These are phyloP conservation scores for Sebastes iracundus DNA, from an alignment of 2,797 vertebrate genomes.

Conservation along the genomic window DNA sequence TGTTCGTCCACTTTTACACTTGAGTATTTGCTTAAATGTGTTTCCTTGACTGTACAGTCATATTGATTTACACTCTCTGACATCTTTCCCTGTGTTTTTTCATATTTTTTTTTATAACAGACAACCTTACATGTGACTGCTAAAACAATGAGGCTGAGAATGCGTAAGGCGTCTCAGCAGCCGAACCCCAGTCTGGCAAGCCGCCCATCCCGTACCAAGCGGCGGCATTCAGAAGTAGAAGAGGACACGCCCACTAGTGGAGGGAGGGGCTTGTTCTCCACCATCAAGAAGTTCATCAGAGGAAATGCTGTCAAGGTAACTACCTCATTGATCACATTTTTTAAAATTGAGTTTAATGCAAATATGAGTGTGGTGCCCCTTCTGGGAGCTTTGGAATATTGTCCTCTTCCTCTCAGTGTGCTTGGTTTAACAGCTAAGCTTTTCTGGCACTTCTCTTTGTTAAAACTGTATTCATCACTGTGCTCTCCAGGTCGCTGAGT, in stretches of 20 bases:
- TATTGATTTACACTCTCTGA: background rate
- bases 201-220: constrained; percentile 89
- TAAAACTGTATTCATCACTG: constrained; percentile 29
- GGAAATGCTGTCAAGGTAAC: constrained; percentile 94
- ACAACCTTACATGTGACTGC: constrained; percentile 92
- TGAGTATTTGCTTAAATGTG: background rate
- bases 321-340: background rate
- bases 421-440: background rate
- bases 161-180: constrained; percentile 97
- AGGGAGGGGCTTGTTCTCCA: constrained; percentile 91
- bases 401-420: background rate
- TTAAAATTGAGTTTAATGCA: background rate
- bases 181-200: constrained; percentile 85
- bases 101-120: background rate
- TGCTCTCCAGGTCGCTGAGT: constrained; percentile 33
- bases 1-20: background rate
- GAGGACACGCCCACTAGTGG: constrained; percentile 86
- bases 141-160: constrained; percentile 98
- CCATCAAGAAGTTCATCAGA: constrained; percentile 97
- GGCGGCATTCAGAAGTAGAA: constrained; percentile 93
- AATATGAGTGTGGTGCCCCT: background rate
- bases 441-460: background rate
- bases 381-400: background rate
- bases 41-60: background rate
- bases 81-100: background rate